A percentile compares a stretch with the other conserved stretches of the same genome.
Evolutionary conservation across 53 echinoderm and acorn worm species (phyloP).

Genomic region (Holothuria scabra): DNA sequence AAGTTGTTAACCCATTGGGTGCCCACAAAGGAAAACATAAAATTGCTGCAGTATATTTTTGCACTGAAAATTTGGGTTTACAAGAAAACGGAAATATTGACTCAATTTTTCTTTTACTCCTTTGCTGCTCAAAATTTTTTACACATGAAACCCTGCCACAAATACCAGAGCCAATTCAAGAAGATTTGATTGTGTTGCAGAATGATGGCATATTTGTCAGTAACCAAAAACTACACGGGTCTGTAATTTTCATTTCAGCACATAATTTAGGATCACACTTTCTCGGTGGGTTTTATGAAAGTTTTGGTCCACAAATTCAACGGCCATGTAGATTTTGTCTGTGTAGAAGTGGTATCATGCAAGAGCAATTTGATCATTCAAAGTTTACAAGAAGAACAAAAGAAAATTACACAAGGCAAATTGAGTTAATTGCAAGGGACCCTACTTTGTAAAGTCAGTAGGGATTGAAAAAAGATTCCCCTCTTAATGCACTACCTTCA

Average conservation of each 20-base stretch:
- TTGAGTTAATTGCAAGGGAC: conserved; percentile 14
- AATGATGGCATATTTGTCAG: conserved; percentile 7
- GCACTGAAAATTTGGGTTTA: conserved; percentile 16
- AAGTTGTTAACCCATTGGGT: conserved; percentile 16
- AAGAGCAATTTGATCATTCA: conserved; percentile 17
- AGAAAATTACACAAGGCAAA: conserved; percentile 14
- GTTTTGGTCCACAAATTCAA: conserved; percentile 36
- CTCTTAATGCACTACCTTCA: not conserved
- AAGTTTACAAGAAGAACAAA: not conserved
- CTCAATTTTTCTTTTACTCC: conserved; percentile 15
- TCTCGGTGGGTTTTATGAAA: conserved; percentile 16
- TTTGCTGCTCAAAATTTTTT: not conserved
- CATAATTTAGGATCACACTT: conserved; percentile 29
- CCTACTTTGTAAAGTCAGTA: conserved; percentile 20
- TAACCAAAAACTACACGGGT: conserved; percentile 3
- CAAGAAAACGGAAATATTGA: conserved; percentile 1
- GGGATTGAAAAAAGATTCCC: not conserved
- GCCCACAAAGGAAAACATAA: conserved; percentile 19
- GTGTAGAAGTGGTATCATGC: not conserved
- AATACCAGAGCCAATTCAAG: not conserved
- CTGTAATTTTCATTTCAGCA: conserved; percentile 22
- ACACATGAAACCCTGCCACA: conserved; percentile 5
- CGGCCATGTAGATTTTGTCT: conserved; percentile 19
- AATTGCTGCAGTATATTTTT: conserved; percentile 23
- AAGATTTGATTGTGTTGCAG: conserved; percentile 22